Base-by-base conservation (phyloP, 1,140 invertebrate species). In the Zaprionus capensis region DNA sequence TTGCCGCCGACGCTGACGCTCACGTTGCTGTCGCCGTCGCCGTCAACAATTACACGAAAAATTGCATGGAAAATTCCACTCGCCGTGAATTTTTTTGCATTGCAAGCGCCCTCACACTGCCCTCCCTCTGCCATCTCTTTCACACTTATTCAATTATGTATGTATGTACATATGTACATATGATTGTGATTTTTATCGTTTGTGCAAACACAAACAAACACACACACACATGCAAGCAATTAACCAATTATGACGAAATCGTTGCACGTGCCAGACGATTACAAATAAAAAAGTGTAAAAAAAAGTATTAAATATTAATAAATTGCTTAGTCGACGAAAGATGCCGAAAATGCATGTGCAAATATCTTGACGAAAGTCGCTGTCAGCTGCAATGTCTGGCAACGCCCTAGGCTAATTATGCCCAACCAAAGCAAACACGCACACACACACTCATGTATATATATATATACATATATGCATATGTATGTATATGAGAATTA, bases 51-150 rank as follows among this genome's bases (percentile, higher is more conserved):
- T 81, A 65, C 28, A 74, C 67, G 62, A 81, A 79, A 84, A 71
- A 85, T 69, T 78, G 82, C 79, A 85, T 82, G 82, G 82, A 85
- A 85, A 85, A 79, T 85, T 85, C 82, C 82, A 86, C 41, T 85
- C 70, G 71, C 46, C 49, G 26, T 78, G 67, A 71, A 55, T 76
- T 58, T 49, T 46, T 75, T 66, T 80, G 56, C 41, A 72, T 69
- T 73, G 74, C 64, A 53, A 62, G 65, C 55, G 51, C 56, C 53
- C 58, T 64, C 14, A 20, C 66, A 55, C 24, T 26, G 4, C 34
- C 20, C 24, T 22, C 9, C 20, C 41, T n/a, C 12, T 31, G 9
- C 31, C 31, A 11, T 38, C 36, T 38, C 36, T 38, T 15, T 38
- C 14, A 5, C 36, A 5, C 14, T 46, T 46, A 51, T 51, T 51